These are phyloP conservation scores for Motacilla alba DNA, from an alignment of 2,113 vertebrate species.

Conservation along the genomic window DNA sequence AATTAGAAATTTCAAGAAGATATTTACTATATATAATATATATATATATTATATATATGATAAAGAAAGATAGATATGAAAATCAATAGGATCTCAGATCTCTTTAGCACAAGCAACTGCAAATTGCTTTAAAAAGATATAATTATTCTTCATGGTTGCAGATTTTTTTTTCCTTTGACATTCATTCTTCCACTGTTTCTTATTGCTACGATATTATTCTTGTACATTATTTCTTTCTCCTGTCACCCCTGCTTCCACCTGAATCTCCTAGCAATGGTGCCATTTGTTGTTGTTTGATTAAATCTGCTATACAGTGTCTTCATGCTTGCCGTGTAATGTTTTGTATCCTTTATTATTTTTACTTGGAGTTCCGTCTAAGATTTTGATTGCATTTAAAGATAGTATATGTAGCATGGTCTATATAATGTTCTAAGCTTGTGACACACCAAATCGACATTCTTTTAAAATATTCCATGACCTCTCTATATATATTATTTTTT, in stretches of 20 bases:
- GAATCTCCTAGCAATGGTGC: background rate
- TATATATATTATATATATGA: no score
- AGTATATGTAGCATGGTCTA: background rate
- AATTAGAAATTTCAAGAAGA: background rate
- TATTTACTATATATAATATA: background rate
- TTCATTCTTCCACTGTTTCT: background rate
- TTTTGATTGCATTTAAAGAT: background rate
- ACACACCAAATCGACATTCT: background rate
- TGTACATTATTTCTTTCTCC: background rate
- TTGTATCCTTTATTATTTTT: background rate
- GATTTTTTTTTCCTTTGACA: background rate
- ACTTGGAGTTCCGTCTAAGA: background rate
- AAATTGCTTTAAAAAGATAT: background rate
- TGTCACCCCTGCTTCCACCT: background rate
- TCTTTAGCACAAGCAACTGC: background rate
- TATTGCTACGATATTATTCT: background rate
- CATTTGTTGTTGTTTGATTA: background rate
- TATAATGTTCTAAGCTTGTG: background rate
- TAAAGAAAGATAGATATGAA: background rate
- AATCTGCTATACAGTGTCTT: background rate
- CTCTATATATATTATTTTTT: background rate
- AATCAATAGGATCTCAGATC: background rate
- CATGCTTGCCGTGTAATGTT: background rate
- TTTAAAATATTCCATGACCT: background rate
- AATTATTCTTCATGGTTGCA: background rate